These are phyloP conservation scores for Metridium senile DNA, from an alignment of 92 coral and sea anemone genomes.

Conservation along the genomic window DNA sequence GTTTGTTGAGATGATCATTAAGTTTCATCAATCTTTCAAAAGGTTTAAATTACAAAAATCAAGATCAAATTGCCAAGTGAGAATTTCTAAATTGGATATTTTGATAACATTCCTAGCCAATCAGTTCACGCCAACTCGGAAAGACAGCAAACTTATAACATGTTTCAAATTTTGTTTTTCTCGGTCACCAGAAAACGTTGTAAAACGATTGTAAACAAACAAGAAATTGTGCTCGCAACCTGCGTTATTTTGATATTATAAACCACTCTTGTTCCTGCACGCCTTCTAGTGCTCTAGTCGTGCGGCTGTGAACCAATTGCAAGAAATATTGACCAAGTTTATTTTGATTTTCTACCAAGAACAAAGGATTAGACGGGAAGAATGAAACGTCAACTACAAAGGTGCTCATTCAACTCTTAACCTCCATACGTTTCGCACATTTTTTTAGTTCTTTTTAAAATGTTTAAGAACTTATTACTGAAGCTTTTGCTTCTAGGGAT, in stretches of 20 bases:
- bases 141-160: conserved; percentile 1
- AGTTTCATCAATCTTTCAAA: neutral
- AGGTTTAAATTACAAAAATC: neutral
- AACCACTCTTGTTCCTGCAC: conserved; percentile 35
- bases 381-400: neutral
- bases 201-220: neutral
- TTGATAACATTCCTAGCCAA: conserved; percentile 11
- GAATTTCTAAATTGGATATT: neutral
- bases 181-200: conserved; percentile 20
- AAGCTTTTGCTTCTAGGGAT: conserved; percentile 41
- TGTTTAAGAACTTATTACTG: conserved; percentile 35
- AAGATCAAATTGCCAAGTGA: neutral
- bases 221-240: conserved; percentile 14
- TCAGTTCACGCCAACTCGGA: conserved; percentile 28
- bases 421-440: neutral
- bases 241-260: conserved; percentile 7
- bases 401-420: conserved; percentile 5
- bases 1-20: too few species aligned
- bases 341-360: conserved; percentile 22
- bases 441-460: conserved; percentile 19
- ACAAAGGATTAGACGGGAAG: conserved; percentile 23
- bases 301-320: conserved; percentile 20
- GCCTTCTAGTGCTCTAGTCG: neutral
- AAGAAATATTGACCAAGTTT: neutral
- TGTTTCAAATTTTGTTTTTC: conserved; percentile 24